Evolutionary conservation across 1,140 invertebrate genomes (phyloP).

Genomic region (Oedothorax gibbosus): DNA sequence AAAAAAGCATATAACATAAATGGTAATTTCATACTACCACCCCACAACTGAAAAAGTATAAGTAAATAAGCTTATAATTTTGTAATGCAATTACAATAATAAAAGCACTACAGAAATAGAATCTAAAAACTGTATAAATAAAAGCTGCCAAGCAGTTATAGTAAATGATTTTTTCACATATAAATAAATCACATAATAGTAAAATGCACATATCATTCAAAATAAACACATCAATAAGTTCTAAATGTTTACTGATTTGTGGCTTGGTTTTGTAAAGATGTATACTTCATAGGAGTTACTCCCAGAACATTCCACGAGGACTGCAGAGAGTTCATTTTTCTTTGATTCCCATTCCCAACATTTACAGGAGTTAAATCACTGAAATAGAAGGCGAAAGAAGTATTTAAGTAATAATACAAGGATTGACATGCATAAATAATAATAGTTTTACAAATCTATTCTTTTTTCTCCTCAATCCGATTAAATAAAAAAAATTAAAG

Average conservation of each 20-base stretch:
- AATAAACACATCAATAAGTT: not conserved
- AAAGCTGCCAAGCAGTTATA: not conserved
- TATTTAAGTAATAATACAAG: not conserved
- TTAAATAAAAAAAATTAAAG: no score
- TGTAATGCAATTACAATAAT: no score
- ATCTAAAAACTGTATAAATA: no score
- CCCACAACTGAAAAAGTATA: no score
- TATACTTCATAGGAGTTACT: slow-evolving; percentile 40
- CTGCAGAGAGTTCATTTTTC: slow-evolving; percentile 28
- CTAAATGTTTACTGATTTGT: not conserved
- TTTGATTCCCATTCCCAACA: not conserved
- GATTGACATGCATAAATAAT: not conserved
- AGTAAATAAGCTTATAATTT: no score
- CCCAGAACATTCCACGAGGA: slow-evolving; percentile 53
- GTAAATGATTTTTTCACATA: not conserved
- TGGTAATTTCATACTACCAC: no score
- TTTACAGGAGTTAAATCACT: slow-evolving; percentile 41
- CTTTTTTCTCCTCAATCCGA: not conserved
- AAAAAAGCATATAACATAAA: no score
- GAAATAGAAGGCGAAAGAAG: not conserved
- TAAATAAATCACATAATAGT: not conserved
- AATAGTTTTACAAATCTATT: not conserved
- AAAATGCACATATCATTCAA: not conserved
- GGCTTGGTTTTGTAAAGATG: not conserved
- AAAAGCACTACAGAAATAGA: no score